Evolutionary conservation across 2,113 vertebrate species (phyloP).

Genomic region (Bambusicola thoracicus): DNA sequence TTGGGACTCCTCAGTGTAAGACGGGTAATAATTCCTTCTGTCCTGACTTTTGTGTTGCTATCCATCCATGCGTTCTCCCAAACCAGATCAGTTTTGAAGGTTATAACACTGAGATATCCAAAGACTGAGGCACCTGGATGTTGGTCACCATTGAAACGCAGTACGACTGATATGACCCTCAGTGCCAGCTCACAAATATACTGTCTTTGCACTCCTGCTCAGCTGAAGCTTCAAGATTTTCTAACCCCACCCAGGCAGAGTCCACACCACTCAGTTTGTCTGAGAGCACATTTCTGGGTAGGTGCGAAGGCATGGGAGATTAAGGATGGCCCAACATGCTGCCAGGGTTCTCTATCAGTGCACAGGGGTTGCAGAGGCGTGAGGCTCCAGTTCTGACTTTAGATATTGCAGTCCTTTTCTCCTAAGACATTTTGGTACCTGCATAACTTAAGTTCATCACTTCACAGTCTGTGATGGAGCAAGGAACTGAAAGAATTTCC

Average conservation of each 20-base stretch:
- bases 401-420: not conserved
- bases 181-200: not conserved
- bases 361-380: accelerated
- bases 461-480: not conserved
- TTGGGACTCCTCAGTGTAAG: not conserved
- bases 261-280: not conserved
- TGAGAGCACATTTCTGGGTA: accelerated
- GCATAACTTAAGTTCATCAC: not conserved
- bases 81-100: not conserved
- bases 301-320: not conserved
- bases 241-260: not conserved
- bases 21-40: accelerated
- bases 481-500: not conserved
- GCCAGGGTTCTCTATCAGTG: not conserved
- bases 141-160: not conserved
- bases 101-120: not conserved
- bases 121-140: not conserved
- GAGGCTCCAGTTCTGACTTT: not conserved
- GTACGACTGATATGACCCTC: not conserved
- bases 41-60: not conserved
- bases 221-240: not conserved
- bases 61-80: not conserved
- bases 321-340: not conserved
- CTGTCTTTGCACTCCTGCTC: not conserved
- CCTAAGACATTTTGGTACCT: not conserved